Conservation (phyloP, 1,140 invertebrate genomes). For the Theocolax elegans region DNA sequence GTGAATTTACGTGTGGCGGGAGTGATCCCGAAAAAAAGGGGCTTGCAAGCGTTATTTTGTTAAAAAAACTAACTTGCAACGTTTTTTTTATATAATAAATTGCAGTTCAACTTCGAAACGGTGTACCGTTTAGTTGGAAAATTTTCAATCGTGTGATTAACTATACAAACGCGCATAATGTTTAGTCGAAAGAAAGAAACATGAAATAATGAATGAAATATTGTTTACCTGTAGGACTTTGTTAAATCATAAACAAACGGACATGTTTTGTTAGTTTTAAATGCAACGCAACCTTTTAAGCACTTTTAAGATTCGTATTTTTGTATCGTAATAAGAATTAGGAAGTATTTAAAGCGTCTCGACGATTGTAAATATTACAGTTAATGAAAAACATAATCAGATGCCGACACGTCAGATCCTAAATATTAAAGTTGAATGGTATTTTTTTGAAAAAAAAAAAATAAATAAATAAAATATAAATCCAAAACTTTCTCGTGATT, state of each 20-base stretch:
- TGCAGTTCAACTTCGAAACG: too few relatives aligned
- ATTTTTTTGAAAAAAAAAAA: not conserved
- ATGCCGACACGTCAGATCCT: not conserved
- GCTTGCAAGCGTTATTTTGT: not conserved
- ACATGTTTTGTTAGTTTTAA: conserved; percentile 11
- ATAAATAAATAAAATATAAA: not conserved
- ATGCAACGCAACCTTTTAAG: not conserved
- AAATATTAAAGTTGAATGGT: too few relatives aligned
- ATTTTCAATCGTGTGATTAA: not conserved
- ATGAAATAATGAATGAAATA: too few relatives aligned
- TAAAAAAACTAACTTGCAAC: not conserved
- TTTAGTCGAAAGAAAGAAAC: too few relatives aligned
- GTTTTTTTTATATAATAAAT: too few relatives aligned
- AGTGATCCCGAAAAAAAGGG: too few relatives aligned
- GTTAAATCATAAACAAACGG: too few relatives aligned
- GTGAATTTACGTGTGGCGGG: not conserved
- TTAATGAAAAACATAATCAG: not conserved
- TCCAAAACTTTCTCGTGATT: conserved; percentile 20
- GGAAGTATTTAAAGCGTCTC: not conserved
- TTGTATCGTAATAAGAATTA: conserved; percentile 8
- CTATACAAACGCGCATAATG: too few relatives aligned
- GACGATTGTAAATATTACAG: not conserved
- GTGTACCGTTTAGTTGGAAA: too few relatives aligned
- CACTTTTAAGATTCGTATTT: conserved; percentile 25
- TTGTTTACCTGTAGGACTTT: too few relatives aligned